Evolutionary conservation across 2,797 vertebrate species (phyloP).

Genomic region (Benthosema pterotum): DNA sequence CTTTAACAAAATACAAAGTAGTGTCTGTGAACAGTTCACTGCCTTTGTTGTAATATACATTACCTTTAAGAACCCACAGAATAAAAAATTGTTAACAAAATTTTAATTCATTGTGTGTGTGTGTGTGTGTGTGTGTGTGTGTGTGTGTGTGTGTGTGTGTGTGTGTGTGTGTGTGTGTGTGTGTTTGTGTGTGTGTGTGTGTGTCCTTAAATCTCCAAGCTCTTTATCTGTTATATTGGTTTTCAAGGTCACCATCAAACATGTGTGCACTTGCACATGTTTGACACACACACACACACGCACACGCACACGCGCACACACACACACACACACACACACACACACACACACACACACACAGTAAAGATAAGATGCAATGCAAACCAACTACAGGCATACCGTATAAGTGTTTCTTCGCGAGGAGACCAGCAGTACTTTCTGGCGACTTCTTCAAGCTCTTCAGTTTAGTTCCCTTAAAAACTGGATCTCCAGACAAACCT

Average conservation of each 20-base stretch:
- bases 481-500: conserved; percentile 7
- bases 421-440: background rate
- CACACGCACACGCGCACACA: conserved; percentile 2
- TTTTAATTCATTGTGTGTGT: too few species aligned
- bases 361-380: conserved; percentile 34
- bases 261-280: too few species aligned
- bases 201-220: conserved; percentile 10
- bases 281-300: conserved; percentile 3
- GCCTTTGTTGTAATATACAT: too few species aligned
- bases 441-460: background rate
- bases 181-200: background rate
- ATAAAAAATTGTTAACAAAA: too few species aligned
- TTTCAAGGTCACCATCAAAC: conserved; percentile 39
- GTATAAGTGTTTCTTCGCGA: background rate
- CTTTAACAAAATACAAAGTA: too few species aligned
- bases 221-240: conserved; percentile 29
- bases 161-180: background rate
- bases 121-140: conserved; percentile 1
- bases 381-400: conserved; percentile 25
- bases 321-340: conserved; percentile 2
- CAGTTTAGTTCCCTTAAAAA: background rate
- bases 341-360: background rate
- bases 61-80: too few species aligned
- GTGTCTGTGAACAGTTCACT: too few species aligned
- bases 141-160: background rate